Evolutionary conservation across 2,113 vertebrate species (phyloP).

Genomic region (Isichthys henryi): DNA sequence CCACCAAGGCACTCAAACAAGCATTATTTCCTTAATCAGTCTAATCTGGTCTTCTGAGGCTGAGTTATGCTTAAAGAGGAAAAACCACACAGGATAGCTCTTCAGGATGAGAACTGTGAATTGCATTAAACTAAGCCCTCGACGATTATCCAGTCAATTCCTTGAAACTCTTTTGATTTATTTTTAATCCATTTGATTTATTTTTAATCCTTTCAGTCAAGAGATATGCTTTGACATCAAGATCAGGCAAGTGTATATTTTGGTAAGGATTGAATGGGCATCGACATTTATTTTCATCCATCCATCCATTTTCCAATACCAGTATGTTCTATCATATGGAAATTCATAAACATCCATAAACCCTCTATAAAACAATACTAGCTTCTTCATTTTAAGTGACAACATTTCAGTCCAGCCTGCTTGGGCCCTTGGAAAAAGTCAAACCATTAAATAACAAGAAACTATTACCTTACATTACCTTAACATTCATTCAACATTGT

Average conservation of each 20-base stretch:
- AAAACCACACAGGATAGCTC: background rate
- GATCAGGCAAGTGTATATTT: background rate
- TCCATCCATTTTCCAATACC: too few relatives aligned
- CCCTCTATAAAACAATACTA: background rate
- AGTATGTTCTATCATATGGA: background rate
- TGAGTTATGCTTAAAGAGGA: background rate
- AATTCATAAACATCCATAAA: background rate
- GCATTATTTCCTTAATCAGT: background rate
- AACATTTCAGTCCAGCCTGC: background rate
- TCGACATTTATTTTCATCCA: background rate
- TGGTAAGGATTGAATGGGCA: background rate
- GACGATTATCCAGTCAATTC: background rate
- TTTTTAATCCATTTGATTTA: background rate
- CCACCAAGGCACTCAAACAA: background rate
- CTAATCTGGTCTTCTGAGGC: background rate
- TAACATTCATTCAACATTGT: background rate
- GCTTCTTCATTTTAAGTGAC: background rate
- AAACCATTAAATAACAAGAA: background rate
- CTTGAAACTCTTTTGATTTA: background rate
- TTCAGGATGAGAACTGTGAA: background rate
- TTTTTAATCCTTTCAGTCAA: background rate
- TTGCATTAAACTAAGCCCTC: background rate
- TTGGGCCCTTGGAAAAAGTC: background rate
- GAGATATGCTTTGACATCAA: background rate
- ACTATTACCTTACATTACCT: background rate